Evolutionary conservation across 2,888 invertebrate species (phyloP), one percentile per base, ranked within the genome.

Genomic region (Drosophila antonietae): DNA sequence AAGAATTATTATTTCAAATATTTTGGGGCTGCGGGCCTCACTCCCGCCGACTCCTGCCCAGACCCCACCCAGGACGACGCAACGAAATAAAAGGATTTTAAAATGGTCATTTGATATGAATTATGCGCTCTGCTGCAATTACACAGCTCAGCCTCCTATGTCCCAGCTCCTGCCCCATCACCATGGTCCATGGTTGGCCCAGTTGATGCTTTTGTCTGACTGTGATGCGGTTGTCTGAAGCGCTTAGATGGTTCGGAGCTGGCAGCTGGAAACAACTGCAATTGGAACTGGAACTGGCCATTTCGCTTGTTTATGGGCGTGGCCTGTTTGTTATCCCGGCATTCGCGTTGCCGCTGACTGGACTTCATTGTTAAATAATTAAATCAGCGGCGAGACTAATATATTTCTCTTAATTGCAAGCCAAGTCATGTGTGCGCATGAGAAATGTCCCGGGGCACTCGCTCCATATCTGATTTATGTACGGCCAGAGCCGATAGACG

Each of bases 1-100:
- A 92, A 92, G 92, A 92, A 92, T 92, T 92, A 92, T 92, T 92
- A 92, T 92, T 92, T 91, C 91, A 91, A 91, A 92, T 91, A 89
- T 90, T 91, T 90, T 83, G 87, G 65, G 85, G 84, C 82, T 86
- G 82, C 53, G 68, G 60, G 39, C 51, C 14, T 31, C 8, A 8
- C 31, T 31, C 8, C 14, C 41, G 23, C 37, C 8, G 49, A 28
- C 53, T 28, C 28, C 28, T 47, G 47, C 1, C 10, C 39, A 3
- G 5, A n/a, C 64, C 47, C 68, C 41, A 28, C 28, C 20, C 41
- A 70, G 84, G 62, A 69, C 71, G 80, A 89, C 89, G 78, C 89
- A 87, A 80, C 79, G 83, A 91, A 91, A 91, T 91, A 92, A 92
- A 91, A 91, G 91, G 91, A 90, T 92, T 91, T 91, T 87, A 91